Conservation (phyloP, 1,140 invertebrate genomes). For the Colletes gigas region DNA sequence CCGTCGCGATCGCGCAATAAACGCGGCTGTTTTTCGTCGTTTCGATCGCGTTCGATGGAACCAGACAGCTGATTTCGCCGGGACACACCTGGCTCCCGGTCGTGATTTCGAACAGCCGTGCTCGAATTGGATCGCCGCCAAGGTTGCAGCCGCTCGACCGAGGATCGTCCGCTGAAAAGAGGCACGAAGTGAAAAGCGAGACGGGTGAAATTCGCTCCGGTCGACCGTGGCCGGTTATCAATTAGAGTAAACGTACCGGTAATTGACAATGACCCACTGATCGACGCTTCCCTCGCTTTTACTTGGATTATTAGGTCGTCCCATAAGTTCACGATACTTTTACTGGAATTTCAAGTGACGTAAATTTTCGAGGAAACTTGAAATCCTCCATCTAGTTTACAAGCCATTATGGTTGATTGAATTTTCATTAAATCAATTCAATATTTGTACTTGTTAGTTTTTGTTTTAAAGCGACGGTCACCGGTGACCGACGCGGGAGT, state of each 20-base stretch:
- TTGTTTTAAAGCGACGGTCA: too few relatives aligned
- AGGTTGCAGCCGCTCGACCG: slow-evolving; percentile 52
- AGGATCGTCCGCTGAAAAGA: slow-evolving; percentile 30
- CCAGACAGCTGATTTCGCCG: slow-evolving; percentile 53
- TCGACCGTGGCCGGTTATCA: slow-evolving; percentile 42
- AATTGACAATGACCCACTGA: too few relatives aligned
- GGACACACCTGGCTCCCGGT: slow-evolving; percentile 42
- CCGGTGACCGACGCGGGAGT: too few relatives aligned
- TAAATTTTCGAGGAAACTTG: too few relatives aligned
- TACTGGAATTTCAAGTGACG: too few relatives aligned
- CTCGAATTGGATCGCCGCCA: slow-evolving; percentile 60
- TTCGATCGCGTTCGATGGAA: slow-evolving; percentile 31
- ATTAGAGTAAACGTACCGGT: slow-evolving; percentile 21
- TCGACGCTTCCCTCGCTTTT: too few relatives aligned
- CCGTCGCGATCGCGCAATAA: background rate
- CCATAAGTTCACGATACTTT: too few relatives aligned
- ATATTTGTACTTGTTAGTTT: too few relatives aligned
- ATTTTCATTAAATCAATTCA: too few relatives aligned
- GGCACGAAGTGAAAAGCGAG: slow-evolving; percentile 56
- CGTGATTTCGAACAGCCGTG: slow-evolving; percentile 36
- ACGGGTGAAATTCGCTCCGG: slow-evolving; percentile 33
- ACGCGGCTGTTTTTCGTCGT: background rate
- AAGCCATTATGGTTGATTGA: too few relatives aligned
- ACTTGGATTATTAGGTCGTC: too few relatives aligned
- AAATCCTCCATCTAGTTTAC: too few relatives aligned